Evolutionary conservation across 2,888 invertebrate species (phyloP), one percentile per base, ranked within the genome.

Genomic region (Tribolium freemani): DNA sequence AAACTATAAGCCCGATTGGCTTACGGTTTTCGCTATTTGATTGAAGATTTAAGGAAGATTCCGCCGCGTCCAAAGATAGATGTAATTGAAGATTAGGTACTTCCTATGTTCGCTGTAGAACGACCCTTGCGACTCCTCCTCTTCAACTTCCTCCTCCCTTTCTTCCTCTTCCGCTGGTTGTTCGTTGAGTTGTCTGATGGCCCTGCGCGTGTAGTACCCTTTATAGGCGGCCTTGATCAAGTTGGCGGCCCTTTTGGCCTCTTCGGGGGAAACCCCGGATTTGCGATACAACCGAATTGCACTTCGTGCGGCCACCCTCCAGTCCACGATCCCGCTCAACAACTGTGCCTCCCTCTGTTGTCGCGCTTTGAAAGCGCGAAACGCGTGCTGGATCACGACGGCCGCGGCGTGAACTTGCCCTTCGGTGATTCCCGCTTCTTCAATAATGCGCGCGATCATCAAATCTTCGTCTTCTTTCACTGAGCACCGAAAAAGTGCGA

Each of bases 141-240:
- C 58, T 30, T 58, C 69, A 2, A n/a, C 20, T 20, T 4, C 46
- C 5, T 69, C 58, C 3, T 58, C 58, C 1, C 5, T 11, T 38
- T 5, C 30, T 0, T 54, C 72, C 8, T 72, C 61, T 38, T 38
- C 51, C 50, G 16, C 20, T 21, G 11, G 13, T 45, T 74, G 64
- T n/a, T 74, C 75, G n/a, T 76, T 56, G n/a, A 84, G 63, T 63
- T 78, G 70, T 57, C 78, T 80, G 76, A 85, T 81, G 4, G 83
- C 64, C 38, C 81, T 79, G 31, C 86, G 77, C 0, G 86, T 86
- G 68, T 86, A 87, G 61, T 87, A 87, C 0, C 86, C 86, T 78
- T 84, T 86, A 66, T 87, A 87, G 8, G 87, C 86, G 1, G 73
- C 73, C 78, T 87, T 85, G 44, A 87, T 87, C 13, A 87, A 71